Base-by-base conservation (phyloP, 2,888 invertebrate genomes). In the Drosophila setosimentum region DNA sequence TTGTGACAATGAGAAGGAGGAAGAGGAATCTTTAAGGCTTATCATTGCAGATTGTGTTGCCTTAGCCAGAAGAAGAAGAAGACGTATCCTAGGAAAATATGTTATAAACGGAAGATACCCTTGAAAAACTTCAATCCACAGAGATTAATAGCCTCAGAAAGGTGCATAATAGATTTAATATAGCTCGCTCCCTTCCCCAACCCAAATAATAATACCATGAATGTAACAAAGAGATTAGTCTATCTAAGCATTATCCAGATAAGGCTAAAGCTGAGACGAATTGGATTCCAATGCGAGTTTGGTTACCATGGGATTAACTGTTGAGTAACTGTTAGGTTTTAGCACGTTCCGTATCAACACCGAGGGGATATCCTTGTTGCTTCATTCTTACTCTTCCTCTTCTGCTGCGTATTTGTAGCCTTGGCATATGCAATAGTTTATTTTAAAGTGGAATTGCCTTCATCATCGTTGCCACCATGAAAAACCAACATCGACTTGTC, bases 351-450 rank as follows among this genome's bases (percentile, higher is more conserved):
- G n/a, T 16, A 10, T n/a, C 24, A 21, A 21, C 13, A 29, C 16
- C 3, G 10, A 27, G 13, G 33, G 8, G 1, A 24, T 32, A 24
- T 29, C 27, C 21, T 30, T 21, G n/a, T 18, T 27, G 35, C 10
- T 29, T 30, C 16, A 24, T 49, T 50, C n/a, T n/a, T 40, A 32
- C 27, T n/a, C 29, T 27, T 48, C 24, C 21, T 29, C 35, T 48
- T 30, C 45, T 37, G 42, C 30, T 45, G 57, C 68, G 37, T 33
- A 33, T 68, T 45, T 48, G 21, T 66, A 58, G 64, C 80, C 83
- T 80, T 83, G 80, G 54, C 80, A 71, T 74, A 77, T 86, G 78
- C 63, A 64, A 78, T 72, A 68, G 48, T 65, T 78, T 71, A 68
- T 66, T 68, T 73, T 54, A 76, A 66, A 65, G 48, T 64, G 63